These are phyloP conservation scores for Helogale parvula DNA, from an alignment of 2,113 vertebrate genomes.

Conservation along the genomic window DNA sequence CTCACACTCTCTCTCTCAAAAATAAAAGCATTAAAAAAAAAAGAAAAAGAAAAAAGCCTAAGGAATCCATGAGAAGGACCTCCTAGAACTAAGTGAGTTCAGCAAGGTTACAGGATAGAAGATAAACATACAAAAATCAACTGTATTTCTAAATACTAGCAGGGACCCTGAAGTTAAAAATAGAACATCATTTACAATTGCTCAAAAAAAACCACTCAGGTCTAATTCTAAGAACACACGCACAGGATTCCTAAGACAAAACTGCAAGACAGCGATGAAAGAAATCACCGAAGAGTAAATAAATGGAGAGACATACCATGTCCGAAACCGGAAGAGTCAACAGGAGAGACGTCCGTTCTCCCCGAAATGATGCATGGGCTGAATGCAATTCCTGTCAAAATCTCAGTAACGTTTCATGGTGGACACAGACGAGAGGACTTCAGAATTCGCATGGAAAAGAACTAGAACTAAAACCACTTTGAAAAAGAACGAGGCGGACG, in stretches of 20 bases:
- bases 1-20: too few species aligned
- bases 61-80: not conserved
- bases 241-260: not conserved
- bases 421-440: not conserved
- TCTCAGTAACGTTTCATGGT: not conserved
- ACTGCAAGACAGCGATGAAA: not conserved
- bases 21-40: too few species aligned
- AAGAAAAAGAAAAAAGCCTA: not conserved
- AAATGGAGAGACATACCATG: fast-evolving
- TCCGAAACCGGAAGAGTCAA: not conserved
- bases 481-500: not conserved
- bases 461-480: not conserved
- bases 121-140: not conserved
- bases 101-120: not conserved
- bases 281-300: not conserved
- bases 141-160: not conserved
- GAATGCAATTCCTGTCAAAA: not conserved
- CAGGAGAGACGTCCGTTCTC: not conserved
- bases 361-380: not conserved
- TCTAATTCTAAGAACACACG: not conserved
- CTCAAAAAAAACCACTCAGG: not conserved
- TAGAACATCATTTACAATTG: not conserved
- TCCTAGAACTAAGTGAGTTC: not conserved
- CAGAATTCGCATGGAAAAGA: not conserved
- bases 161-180: not conserved